Evolutionary conservation across 2,113 vertebrate genomes (phyloP).

Genomic region (Orientallactaga bullata): DNA sequence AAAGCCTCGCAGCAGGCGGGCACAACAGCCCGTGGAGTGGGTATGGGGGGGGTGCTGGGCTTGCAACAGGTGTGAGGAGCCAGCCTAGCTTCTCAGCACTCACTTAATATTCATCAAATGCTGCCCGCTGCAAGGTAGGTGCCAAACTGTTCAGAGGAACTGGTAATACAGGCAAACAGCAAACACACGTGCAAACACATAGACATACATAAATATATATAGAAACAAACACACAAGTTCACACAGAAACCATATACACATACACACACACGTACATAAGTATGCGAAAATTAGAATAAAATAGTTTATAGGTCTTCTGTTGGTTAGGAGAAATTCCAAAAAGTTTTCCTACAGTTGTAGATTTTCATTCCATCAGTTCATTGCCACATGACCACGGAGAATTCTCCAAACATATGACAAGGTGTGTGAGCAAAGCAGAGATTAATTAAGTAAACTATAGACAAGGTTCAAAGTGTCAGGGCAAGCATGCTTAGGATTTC

Average conservation of each 20-base stretch:
- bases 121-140: background rate
- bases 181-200: background rate
- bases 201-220: background rate
- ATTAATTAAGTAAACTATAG: too few species aligned
- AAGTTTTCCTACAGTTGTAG: background rate
- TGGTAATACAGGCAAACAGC: background rate
- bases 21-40: background rate
- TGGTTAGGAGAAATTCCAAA: background rate
- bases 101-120: background rate
- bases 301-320: too few species aligned
- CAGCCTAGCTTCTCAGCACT: too few species aligned
- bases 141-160: background rate
- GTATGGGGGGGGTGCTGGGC: background rate
- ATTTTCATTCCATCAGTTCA: too few species aligned
- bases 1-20: background rate
- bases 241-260: background rate
- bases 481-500: too few species aligned
- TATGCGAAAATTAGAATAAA: background rate
- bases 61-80: slow-evolving; percentile 20
- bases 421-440: too few species aligned
- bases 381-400: too few species aligned
- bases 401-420: too few species aligned
- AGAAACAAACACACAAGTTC: background rate
- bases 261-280: background rate
- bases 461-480: too few species aligned